Base-by-base conservation (phyloP, 1,140 invertebrate genomes). In the Drosophila grimshawi region DNA sequence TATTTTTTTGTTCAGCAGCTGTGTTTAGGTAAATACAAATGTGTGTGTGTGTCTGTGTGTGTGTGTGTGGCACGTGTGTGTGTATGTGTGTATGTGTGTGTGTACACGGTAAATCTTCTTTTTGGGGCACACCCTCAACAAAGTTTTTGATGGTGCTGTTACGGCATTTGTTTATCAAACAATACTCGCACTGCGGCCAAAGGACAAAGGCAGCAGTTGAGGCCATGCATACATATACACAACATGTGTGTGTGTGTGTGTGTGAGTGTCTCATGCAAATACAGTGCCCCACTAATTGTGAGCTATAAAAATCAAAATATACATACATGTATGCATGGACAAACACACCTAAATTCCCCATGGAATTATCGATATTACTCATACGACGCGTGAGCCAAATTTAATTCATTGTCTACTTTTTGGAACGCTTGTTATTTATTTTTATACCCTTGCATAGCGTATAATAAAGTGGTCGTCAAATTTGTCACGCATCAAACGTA, bases 251-350 rank as follows among this genome's bases (percentile, higher is more conserved):
- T 63, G 41, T 10, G 32, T 39, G 8, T 27, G n/a, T 59, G 53
- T 39, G 29, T 30, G 56, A 5, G 41, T 32, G 4, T 5, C 45
- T 43, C 35, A 29, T 27, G 33, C 52, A 55, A 55, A 27, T 37
- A 55, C 52, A 19, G 3, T 5, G 7, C 4, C 37, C n/a, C 7
- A 55, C 52, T 55, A 37, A 55, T 55, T 55, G 52, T 37, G 52
- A 39, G 52, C 32, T 11, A 55, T 55, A 27, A 39, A 55, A 55
- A 55, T 55, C 53, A 56, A 29, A 39, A 52, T 33, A 52, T 3
- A 7, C 7, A 49, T 0, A 49, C 30, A 35, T 30, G 6, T 2
- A 5, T 11, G n/a, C 30, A 19, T 19, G 19, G 19, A 19, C 19
- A 52, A 29, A 41, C 5, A 39, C 19, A 19, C 19, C 19, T 19